These are phyloP conservation scores for Muscidifurax raptorellus DNA, from an alignment of 1,140 invertebrate genomes.

Conservation along the genomic window DNA sequence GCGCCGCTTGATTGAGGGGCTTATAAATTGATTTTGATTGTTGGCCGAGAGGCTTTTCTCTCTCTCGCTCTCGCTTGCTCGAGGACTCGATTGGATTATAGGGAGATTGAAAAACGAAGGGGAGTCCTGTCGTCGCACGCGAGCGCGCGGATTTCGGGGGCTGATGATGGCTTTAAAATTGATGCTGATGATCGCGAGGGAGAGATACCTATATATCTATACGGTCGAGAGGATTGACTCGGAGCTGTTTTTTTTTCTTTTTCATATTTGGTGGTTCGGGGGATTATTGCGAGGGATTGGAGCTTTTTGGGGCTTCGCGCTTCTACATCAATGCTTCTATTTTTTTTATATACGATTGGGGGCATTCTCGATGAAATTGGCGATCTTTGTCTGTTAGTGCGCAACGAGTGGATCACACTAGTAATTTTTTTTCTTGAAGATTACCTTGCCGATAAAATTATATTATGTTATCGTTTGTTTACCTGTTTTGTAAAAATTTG, in stretches of 20 bases:
- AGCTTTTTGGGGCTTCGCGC: too few relatives aligned
- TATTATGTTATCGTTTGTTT: too few relatives aligned
- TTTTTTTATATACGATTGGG: too few relatives aligned
- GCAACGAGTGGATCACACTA: too few relatives aligned
- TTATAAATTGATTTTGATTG: background rate
- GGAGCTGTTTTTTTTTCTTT: background rate
- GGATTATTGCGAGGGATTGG: too few relatives aligned
- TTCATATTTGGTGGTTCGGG: too few relatives aligned
- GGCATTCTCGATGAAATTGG: too few relatives aligned
- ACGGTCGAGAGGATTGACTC: background rate
- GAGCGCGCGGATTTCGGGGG: background rate
- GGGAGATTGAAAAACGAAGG: conserved; percentile 1
- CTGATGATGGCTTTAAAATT: background rate
- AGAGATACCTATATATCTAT: background rate
- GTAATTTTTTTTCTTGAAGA: too few relatives aligned
- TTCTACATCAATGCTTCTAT: too few relatives aligned
- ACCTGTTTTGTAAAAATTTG: too few relatives aligned
- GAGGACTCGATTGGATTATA: background rate
- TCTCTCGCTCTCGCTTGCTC: background rate
- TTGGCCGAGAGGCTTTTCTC: background rate
- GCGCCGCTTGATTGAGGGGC: background rate
- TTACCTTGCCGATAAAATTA: too few relatives aligned
- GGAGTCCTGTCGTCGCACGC: background rate
- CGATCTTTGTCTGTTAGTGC: too few relatives aligned
- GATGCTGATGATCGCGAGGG: background rate